Base-by-base conservation (phyloP, 1,140 invertebrate genomes). In the Penaeus indicus region DNA sequence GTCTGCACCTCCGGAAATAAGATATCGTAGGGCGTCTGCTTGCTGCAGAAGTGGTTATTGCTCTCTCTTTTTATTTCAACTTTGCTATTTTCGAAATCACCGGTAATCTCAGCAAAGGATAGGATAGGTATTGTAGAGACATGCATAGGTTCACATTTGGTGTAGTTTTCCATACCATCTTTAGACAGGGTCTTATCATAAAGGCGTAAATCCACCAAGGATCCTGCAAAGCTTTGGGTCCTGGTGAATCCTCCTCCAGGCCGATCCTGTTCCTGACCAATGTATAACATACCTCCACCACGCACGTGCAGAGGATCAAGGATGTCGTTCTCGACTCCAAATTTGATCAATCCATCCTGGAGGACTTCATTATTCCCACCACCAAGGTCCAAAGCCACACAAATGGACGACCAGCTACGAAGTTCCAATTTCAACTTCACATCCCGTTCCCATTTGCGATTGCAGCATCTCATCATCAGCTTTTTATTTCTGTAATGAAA, bases 181-280 rank as follows among this genome's bases (percentile, higher is more conserved):
- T n/a, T 62, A 7, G 67, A 18, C 16, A 88, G 81, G 27, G 32
- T 42, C 10, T 18, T 8, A 64, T 54, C 81, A 27, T 88, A 88
- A 19, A 88, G 19, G 3, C 81, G 27, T 1, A 88, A 27, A n/a
- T 84, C 87, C 27, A 63, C 80, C 54, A 88, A 13, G 16, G 87
- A 77, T 16, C 87, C 87, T 10, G 81, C 67, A 2, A 88, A 38
- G 25, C 87, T 88, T 75, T 78, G 82, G 75, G 79, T 64, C 72
- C 77, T 72, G 32, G 84, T 84, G 87, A 88, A 88, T 22, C 87
- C 87, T 75, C 87, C 87, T 25, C 80, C 87, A 5, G 78, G 81
- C 11, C 72, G 77, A 69, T 84, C 82, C 69, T 88, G 87, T 22
- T 88, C 82, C 25, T 88, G 87, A 2, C 87, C 87, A 8, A 88